Evolutionary conservation across 2,113 vertebrate species (phyloP).

Genomic region (Anhinga anhinga): DNA sequence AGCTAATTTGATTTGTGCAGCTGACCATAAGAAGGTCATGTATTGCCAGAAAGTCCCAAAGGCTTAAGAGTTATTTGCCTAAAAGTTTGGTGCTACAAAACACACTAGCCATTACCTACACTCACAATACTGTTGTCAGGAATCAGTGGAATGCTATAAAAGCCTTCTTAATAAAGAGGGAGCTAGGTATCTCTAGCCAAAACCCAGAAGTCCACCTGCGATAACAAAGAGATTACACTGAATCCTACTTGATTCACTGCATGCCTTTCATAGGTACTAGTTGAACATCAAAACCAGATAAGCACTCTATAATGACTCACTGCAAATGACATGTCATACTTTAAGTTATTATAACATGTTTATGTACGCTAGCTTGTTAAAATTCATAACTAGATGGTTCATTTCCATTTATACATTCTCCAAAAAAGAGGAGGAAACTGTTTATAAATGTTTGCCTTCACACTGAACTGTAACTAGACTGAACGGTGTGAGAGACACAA

Average conservation of each 20-base stretch:
- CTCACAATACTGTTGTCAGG: neutral
- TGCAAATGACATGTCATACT: neutral
- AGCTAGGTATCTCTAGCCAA: neutral
- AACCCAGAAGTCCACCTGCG: neutral
- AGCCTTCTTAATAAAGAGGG: neutral
- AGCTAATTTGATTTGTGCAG: neutral
- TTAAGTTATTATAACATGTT: neutral
- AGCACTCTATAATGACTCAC: neutral
- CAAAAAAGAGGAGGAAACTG: neutral
- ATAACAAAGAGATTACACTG: neutral
- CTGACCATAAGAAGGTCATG: neutral
- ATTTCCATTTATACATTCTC: neutral
- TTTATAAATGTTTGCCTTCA: neutral
- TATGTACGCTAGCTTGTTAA: neutral
- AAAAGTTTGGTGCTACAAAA: neutral
- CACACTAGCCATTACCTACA: neutral
- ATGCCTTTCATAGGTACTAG: neutral
- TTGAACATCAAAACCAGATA: neutral
- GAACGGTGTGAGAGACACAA: neutral
- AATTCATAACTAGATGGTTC: neutral
- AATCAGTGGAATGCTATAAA: neutral
- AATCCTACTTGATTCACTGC: neutral
- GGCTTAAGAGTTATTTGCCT: neutral
- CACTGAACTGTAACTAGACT: neutral
- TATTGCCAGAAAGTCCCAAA: neutral